Percentiles rank a stretch among this genome's conserved stretches.
These are phyloP conservation scores for Mercenaria mercenaria DNA, from an alignment of 1,140 invertebrate genomes.

Conservation along the genomic window DNA sequence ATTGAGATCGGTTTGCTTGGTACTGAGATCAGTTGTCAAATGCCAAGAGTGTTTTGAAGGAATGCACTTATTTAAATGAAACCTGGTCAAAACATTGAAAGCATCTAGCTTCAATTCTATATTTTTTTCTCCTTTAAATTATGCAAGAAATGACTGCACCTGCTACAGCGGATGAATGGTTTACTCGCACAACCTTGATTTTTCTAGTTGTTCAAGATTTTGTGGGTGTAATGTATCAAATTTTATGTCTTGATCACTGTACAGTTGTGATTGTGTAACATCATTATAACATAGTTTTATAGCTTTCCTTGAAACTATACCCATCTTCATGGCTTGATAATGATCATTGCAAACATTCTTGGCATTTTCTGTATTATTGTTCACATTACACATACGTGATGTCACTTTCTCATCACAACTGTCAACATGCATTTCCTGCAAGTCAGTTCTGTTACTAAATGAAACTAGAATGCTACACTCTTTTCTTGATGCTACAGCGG, in stretches of 20 bases:
- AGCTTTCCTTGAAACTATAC: neutral
- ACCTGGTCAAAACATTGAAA: no score
- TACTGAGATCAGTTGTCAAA: no score
- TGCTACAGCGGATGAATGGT: no score
- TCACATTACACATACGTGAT: neutral
- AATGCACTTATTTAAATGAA: no score
- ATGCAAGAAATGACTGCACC: no score
- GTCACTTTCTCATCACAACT: neutral
- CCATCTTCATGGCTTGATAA: neutral
- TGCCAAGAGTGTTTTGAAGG: no score
- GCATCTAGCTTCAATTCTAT: no score
- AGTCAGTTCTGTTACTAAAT: neutral
- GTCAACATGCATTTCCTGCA: neutral
- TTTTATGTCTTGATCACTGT: neutral
- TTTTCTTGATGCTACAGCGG: neutral
- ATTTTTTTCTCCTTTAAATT: no score
- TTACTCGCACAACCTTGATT: no score
- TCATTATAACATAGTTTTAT: neutral
- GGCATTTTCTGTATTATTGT: neutral
- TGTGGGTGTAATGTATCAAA: neutral
- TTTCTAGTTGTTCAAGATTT: no score
- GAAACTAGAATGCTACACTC: neutral
- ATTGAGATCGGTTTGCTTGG: no score
- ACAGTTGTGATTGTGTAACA: neutral
- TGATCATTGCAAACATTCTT: neutral